phyloP scores from a whole-genome alignment of 2,888 invertebrate genomes.

The Tupiocoris notatus region DNA sequence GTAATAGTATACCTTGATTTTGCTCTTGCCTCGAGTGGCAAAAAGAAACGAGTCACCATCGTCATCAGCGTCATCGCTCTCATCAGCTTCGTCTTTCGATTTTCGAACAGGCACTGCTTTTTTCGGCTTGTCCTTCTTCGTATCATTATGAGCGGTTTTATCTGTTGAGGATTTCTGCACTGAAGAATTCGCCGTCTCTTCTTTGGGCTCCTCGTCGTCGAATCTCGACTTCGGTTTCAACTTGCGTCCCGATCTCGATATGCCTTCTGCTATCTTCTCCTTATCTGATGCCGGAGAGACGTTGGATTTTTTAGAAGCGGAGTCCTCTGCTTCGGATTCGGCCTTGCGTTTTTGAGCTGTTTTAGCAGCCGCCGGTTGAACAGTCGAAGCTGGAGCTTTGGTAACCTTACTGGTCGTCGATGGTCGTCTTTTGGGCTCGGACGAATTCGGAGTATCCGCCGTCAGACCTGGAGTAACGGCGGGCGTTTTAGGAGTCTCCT shows the following conservation, averaged over 20 bases:
- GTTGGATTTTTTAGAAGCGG: constrained; percentile 37
- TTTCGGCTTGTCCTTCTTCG: neutral
- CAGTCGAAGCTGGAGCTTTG: constrained; percentile 29
- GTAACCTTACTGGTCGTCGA: constrained; percentile 52
- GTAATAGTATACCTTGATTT: constrained; percentile 5
- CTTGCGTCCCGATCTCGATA: constrained; percentile 61
- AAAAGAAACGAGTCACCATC: constrained; percentile 10
- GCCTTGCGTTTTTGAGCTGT: constrained; percentile 44
- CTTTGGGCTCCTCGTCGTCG: constrained; percentile 21
- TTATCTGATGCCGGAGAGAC: neutral
- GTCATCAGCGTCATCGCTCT: neutral
- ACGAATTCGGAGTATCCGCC: too few species aligned
- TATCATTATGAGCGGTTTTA: neutral
- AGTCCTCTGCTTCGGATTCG: constrained; percentile 37
- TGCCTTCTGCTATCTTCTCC: neutral
- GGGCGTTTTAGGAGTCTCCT: constrained; percentile 12
- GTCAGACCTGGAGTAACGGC: too few species aligned
- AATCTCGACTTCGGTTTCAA: constrained; percentile 63
- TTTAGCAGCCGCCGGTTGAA: constrained; percentile 20
- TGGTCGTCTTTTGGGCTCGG: constrained; percentile 50
- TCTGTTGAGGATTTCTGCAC: neutral
- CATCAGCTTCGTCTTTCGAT: neutral
- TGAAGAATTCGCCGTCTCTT: constrained; percentile 9
- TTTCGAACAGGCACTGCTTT: neutral
- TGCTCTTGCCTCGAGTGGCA: neutral